Evolutionary conservation across 2,888 invertebrate species (phyloP).

Genomic region (Agapostemon virescens): DNA sequence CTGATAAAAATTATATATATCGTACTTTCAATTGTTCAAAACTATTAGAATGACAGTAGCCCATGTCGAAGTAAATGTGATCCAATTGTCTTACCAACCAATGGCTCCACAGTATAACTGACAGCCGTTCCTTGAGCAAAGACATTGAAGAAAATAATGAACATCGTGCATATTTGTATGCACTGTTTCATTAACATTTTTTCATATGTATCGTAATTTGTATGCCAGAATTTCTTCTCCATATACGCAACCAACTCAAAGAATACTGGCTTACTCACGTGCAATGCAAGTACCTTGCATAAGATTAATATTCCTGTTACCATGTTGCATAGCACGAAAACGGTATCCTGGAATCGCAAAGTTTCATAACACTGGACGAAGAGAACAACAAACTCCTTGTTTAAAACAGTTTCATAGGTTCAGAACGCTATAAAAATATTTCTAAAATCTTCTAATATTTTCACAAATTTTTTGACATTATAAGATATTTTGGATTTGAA

Average conservation of each 20-base stretch:
- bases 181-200: constrained; percentile 10
- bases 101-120: constrained; percentile 19
- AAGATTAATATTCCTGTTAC: neutral
- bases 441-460: no score
- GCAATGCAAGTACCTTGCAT: neutral
- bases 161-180: neutral
- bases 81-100: constrained; percentile 34
- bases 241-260: neutral
- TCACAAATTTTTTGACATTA: no score
- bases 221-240: neutral
- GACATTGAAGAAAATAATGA: constrained; percentile 46
- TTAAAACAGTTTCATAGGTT: no score
- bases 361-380: neutral
- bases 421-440: no score
- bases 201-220: constrained; percentile 35
- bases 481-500: no score
- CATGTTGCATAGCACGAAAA: neutral
- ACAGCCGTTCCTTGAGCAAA: constrained; percentile 32
- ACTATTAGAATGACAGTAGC: no score
- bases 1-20: no score
- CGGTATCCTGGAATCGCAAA: neutral
- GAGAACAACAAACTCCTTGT: neutral
- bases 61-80: neutral
- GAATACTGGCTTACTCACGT: neutral
- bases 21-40: no score